Evolutionary conservation across 2,113 vertebrate species (phyloP).

Genomic region (Erpornis zantholeuca): DNA sequence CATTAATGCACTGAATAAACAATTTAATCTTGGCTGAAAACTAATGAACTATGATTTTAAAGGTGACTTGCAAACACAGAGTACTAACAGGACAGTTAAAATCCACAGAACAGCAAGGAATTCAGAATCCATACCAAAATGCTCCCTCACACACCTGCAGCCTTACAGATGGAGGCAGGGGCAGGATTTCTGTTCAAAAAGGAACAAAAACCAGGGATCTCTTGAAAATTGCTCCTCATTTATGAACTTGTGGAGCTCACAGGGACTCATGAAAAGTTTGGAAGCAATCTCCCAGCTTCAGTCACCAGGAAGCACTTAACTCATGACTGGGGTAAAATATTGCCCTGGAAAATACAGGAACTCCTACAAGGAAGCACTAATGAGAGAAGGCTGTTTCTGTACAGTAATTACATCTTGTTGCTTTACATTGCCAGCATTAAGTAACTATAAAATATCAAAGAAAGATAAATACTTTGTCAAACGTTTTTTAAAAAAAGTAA

Average conservation of each 20-base stretch:
- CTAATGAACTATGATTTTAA: slow-evolving; percentile 50
- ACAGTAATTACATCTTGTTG: background rate
- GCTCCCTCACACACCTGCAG: background rate
- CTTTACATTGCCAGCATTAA: background rate
- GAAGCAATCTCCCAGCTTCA: background rate
- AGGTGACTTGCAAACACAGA: slow-evolving; percentile 10
- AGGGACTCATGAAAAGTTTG: background rate
- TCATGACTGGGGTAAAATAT: background rate
- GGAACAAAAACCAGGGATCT: background rate
- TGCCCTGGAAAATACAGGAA: background rate
- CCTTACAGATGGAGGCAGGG: background rate
- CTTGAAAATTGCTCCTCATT: background rate
- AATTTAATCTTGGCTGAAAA: slow-evolving; percentile 11
- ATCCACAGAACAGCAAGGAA: background rate
- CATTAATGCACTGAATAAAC: slow-evolving; percentile 54
- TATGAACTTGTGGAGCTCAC: background rate
- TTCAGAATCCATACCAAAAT: background rate
- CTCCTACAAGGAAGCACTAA: background rate
- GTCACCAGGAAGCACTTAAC: background rate
- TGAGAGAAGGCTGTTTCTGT: background rate
- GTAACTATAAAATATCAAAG: background rate
- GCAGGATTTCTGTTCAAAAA: background rate
- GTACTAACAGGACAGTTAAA: background rate
- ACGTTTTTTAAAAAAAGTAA: background rate
- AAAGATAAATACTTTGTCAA: background rate